phyloP scores from a whole-genome alignment of 2,113 vertebrate species.

The Podarcis muralis region DNA sequence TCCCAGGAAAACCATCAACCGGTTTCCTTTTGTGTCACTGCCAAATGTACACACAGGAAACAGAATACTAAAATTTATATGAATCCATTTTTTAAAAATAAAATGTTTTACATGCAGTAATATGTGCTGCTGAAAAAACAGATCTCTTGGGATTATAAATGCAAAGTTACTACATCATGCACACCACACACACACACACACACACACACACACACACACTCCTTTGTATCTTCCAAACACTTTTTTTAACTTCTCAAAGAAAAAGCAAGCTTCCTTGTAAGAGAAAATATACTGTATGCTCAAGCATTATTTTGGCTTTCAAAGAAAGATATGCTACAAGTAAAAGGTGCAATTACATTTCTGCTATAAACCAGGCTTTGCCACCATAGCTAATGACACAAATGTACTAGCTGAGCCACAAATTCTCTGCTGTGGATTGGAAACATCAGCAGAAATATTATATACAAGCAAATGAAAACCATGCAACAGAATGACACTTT shows the following conservation, averaged over 20 bases:
- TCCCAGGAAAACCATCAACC: constrained; percentile 68
- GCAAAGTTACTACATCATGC: background rate
- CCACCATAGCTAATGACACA: background rate
- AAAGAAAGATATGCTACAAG: background rate
- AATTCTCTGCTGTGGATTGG: background rate
- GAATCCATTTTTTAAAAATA: constrained; percentile 34
- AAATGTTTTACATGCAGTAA: constrained; percentile 10
- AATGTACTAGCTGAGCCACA: background rate
- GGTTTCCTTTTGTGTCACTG: constrained; percentile 71
- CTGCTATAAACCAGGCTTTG: background rate
- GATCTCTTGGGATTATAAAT: constrained; percentile 34
- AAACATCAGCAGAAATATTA: background rate
- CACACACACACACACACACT: background rate
- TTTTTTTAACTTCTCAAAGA: background rate
- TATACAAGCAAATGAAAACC: background rate
- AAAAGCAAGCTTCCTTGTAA: background rate
- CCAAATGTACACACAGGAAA: constrained; percentile 54
- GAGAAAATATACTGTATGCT: background rate
- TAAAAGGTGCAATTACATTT: background rate
- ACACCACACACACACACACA: background rate
- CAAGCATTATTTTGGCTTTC: background rate
- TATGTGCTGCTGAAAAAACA: background rate
- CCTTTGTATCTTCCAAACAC: rapidly evolving
- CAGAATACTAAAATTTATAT: background rate
- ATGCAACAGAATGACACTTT: background rate